Base-by-base conservation (phyloP, 2,113 vertebrate species). In the Prietella phreatophila region DNA sequence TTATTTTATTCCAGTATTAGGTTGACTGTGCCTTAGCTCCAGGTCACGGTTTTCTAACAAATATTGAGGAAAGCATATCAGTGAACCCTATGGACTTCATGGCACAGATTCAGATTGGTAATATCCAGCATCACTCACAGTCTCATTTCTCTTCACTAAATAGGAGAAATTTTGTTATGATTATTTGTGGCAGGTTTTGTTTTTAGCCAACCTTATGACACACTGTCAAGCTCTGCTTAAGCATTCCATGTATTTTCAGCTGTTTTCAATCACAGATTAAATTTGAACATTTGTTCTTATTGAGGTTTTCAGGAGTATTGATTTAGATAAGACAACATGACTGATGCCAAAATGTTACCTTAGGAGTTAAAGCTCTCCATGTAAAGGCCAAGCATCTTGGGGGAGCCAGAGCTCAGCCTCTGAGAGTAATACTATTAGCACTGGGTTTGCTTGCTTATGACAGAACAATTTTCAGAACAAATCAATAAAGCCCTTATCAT, bases 391-490 rank as follows among this genome's bases (percentile, higher is more conserved):
- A 91, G 67, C 73, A 55, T 61, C 42, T 82, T 88, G 75, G 73
- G 63, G n/a, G 55, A 71, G 39, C 67, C 67, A 85, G 86, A 25
- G 78, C 78, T 69, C 30, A 69, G 82, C 39, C 75, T 79, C 76
- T 36, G 63, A 55, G 47, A 67, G 42, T 86, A 78, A 83, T 82
- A 71, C 53, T 89, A 84, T 91, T 90, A 87, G 86, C 82, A 50
- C 83, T 87, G 69, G 83, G 13, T 75, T 92, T 90, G 88, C 80
- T 89, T 89, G 86, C 87, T 79, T 90, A 78, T 91, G 83, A 93
- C 89, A 91, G 84, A 93, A 87, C 56, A 42, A 85, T 88, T 91
- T 89, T 89, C 42, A 88, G 87, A 82, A 92, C 75, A 90, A 89
- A 91, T 91, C 88, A 86, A 86, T 87, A 89, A 85, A 91, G 63